Evolutionary conservation across 2,113 vertebrate genomes (phyloP).

Genomic region (Turdus rufiventris): DNA sequence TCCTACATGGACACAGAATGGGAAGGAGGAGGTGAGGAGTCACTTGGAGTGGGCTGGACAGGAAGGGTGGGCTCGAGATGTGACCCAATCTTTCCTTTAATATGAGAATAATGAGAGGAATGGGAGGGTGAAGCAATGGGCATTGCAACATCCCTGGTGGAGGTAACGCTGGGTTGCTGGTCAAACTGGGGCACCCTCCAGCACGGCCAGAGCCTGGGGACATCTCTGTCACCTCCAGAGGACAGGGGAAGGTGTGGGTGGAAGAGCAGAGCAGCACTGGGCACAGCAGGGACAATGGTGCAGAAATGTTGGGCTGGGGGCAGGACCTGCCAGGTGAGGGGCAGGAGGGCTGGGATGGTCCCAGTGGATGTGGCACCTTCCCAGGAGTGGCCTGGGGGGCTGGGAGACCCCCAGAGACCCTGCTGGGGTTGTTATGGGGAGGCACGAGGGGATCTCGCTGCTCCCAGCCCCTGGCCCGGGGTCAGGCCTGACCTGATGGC

Average conservation of each 20-base stretch:
- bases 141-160: neutral
- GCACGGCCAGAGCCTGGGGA: neutral
- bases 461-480: neutral
- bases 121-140: neutral
- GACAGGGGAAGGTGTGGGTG: neutral
- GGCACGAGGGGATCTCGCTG: accelerated
- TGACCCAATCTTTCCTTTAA: neutral
- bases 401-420: neutral
- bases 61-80: neutral
- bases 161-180: neutral
- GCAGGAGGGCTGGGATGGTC: neutral
- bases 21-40: neutral
- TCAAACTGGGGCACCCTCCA: neutral
- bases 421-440: accelerated
- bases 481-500: accelerated
- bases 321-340: no score
- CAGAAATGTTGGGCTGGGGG: neutral
- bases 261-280: neutral
- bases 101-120: neutral
- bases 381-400: accelerated
- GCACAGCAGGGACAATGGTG: accelerated
- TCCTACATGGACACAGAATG: neutral
- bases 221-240: neutral
- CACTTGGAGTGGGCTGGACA: neutral
- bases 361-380: neutral